A percentile compares a stretch with the other conserved stretches of the same genome.
Conservation (phyloP, 1,140 invertebrate genomes). For the Zaprionus camerounensis region DNA sequence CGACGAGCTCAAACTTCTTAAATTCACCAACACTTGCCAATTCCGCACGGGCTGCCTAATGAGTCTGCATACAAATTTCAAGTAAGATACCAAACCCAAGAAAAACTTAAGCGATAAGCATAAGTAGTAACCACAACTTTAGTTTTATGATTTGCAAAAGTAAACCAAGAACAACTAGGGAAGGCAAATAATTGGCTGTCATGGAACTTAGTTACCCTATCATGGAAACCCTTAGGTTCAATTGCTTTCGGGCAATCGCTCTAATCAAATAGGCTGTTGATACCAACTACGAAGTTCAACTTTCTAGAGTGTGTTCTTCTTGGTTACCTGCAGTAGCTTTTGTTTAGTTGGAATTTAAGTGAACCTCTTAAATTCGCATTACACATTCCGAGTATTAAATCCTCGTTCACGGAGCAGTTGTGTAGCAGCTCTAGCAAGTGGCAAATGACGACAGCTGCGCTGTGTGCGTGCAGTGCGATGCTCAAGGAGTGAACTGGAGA, state of each 20-base stretch:
- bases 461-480: neutral
- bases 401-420: conserved; percentile 25
- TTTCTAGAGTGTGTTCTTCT: too few species aligned
- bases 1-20: neutral
- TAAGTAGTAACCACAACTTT: neutral
- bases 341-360: neutral
- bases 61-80: neutral
- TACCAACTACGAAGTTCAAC: too few species aligned
- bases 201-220: neutral
- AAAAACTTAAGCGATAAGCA: neutral
- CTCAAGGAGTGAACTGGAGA: neutral
- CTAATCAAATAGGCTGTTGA: neutral
- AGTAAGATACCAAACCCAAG: conserved; percentile 1
- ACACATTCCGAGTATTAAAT: conserved; percentile 31
- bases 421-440: conserved; percentile 21
- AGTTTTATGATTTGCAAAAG: neutral
- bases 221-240: neutral
- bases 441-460: conserved; percentile 45
- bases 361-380: conserved; percentile 55
- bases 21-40: conserved; percentile 4
- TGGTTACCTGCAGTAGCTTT: neutral
- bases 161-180: neutral
- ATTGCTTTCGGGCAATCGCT: neutral
- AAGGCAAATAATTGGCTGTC: neutral
- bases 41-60: neutral